These are phyloP conservation scores for Octodonta nipae DNA, from an alignment of 2,888 invertebrate genomes.

Conservation along the genomic window DNA sequence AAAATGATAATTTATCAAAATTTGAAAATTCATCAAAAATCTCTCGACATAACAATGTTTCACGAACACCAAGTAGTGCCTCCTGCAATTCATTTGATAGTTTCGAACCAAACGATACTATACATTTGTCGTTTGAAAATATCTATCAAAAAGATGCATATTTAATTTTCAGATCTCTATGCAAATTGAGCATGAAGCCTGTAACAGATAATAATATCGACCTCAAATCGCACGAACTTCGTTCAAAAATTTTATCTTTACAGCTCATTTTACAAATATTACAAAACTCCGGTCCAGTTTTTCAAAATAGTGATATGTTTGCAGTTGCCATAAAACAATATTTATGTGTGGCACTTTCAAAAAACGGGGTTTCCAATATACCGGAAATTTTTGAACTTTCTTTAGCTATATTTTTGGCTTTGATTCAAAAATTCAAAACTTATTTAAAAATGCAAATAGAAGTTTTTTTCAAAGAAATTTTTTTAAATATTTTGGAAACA, in stretches of 20 bases:
- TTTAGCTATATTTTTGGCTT: conserved; percentile 86
- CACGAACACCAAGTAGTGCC: too few species aligned
- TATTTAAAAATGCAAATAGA: conserved; percentile 99
- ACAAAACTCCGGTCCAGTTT: conserved; percentile 92
- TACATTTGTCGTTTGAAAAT: too few species aligned
- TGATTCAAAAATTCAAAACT: conserved; percentile 91
- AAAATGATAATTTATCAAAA: too few species aligned
- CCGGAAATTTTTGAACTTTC: conserved; percentile 97
- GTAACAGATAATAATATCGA: conserved; percentile 95
- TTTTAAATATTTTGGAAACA: conserved; percentile 93
- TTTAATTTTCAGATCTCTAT: conserved; percentile 90
- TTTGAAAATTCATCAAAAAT: too few species aligned
- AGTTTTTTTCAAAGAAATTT: conserved; percentile 98
- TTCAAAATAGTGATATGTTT: conserved; percentile 93
- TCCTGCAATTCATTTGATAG: too few species aligned
- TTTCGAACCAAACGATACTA: too few species aligned
- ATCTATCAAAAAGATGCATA: conserved; percentile 99
- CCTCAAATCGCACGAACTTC: conserved; percentile 89
- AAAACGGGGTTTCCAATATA: conserved; percentile 94
- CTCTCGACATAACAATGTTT: too few species aligned
- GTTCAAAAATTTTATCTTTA: conserved; percentile 91
- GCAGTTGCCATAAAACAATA: conserved; percentile 96
- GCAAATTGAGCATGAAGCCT: conserved; percentile 97
- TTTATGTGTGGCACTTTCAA: conserved; percentile 94
- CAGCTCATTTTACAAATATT: conserved; percentile 89